Conservation (phyloP, 2,797 vertebrate species). For the Champsocephalus gunnari region DNA sequence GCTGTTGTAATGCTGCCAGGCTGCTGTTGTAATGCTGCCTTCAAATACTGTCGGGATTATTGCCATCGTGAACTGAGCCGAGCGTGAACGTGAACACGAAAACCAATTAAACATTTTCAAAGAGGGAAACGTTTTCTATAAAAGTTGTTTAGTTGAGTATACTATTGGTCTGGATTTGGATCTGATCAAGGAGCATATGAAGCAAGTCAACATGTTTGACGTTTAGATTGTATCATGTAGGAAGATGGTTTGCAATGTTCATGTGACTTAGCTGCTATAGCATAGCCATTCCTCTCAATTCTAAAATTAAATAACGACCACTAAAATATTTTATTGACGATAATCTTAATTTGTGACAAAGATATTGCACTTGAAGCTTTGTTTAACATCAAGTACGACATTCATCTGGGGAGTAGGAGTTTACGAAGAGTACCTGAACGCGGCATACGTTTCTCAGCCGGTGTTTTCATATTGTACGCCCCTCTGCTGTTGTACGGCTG, state of each 20-base stretch:
- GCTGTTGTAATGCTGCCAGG: conserved; percentile 45
- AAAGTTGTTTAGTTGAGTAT: too few species aligned
- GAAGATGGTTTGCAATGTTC: neutral
- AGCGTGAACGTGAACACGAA: neutral
- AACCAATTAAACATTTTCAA: neutral
- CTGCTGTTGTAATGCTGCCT: conserved; percentile 52
- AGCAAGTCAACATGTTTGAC: neutral
- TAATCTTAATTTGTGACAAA: neutral
- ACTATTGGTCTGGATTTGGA: too few species aligned
- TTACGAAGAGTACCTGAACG: conserved; percentile 51
- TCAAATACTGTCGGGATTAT: conserved; percentile 2
- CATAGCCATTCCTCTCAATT: neutral
- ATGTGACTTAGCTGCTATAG: neutral
- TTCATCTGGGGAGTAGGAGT: accelerated
- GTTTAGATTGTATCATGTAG: neutral
- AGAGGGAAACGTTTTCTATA: accelerated
- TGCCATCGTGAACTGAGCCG: accelerated
- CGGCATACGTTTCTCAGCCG: conserved; percentile 64
- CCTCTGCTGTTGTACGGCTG: conserved; percentile 54
- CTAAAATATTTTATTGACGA: accelerated
- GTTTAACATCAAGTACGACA: neutral
- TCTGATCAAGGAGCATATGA: accelerated
- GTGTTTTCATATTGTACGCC: conserved; percentile 74
- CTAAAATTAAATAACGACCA: neutral
- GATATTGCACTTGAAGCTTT: accelerated